These are phyloP conservation scores for Lagopus muta DNA, from an alignment of 2,113 vertebrate genomes.

Conservation along the genomic window DNA sequence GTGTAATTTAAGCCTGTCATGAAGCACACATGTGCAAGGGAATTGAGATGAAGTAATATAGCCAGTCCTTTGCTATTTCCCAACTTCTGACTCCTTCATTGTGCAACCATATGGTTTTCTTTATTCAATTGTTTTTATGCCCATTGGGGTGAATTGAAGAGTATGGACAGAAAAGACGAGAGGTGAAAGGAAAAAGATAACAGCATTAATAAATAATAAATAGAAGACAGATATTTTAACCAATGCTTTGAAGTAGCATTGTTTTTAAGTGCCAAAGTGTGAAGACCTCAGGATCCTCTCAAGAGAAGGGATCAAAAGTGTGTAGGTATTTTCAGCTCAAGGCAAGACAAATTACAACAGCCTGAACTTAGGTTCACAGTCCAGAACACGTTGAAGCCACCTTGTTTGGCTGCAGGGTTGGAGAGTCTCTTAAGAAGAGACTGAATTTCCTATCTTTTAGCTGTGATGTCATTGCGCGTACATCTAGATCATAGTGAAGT, in stretches of 20 bases:
- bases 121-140: neutral
- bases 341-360: slow-evolving; percentile 8
- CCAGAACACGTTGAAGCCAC: neutral
- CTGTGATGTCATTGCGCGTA: neutral
- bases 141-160: neutral
- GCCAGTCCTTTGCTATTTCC: neutral
- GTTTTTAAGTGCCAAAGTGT: neutral
- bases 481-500: neutral
- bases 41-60: neutral
- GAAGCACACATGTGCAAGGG: neutral
- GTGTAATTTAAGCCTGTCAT: neutral
- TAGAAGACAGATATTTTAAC: neutral
- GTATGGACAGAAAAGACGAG: neutral
- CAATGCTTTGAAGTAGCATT: neutral
- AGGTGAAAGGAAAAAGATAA: neutral
- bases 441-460: neutral
- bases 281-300: neutral
- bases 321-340: slow-evolving; percentile 3
- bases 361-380: neutral
- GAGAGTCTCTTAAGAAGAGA: neutral
- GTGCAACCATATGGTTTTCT: neutral
- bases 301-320: neutral
- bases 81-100: neutral
- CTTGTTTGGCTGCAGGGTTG: neutral
- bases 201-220: neutral